Evolutionary conservation across 1,140 invertebrate genomes (phyloP), one percentile per base, ranked within the genome.

Genomic region (Stegodyphus dumicola): DNA sequence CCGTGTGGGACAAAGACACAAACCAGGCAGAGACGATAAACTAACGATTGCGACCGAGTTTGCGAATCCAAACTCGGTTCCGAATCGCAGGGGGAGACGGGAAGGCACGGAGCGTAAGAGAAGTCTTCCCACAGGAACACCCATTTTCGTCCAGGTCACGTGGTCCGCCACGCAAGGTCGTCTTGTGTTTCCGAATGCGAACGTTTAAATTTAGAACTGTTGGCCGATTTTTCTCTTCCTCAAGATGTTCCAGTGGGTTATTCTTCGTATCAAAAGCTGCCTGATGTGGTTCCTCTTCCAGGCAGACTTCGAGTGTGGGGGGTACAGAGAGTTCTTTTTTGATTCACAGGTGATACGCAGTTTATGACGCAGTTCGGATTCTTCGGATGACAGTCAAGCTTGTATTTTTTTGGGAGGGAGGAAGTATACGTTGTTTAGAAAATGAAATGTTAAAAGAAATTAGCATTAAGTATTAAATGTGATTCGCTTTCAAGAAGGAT

Each of bases 121-220:
- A 77, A 54, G 51, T 33, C 60, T 69, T 54, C 65, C 17, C 65
- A 33, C 60, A 13, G 56, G 56, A 77, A 54, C 64, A 54, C 83
- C 83, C 83, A 85, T 85, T 85, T 85, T 85, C 65, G 83, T 85
- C 60, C 83, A 85, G 51, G 75, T 85, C 83, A 85, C 81, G 81
- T 85, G 81, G 75, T 33, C 33, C 33, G 33, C 33, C 33, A 33
- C 3, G 33, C 74, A 85, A 85, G 83, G 83, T 85, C 83, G 83
- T 67, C 74, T 85, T 56, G 83, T 85, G 83, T 85, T 85, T 85
- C 83, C 69, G 71, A 74, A 75, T 83, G 54, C 70, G 69, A 83
- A 67, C n/a, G 71, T 75, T 83, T 83, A 83, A 74, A 74, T 83
- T 83, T 74, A 75, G 80, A 83, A 75, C 73, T 71, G 78, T 71